Evolutionary conservation across 2,113 vertebrate genomes (phyloP), one percentile per base, ranked within the genome.

Genomic region (Chloebia gouldiae): DNA sequence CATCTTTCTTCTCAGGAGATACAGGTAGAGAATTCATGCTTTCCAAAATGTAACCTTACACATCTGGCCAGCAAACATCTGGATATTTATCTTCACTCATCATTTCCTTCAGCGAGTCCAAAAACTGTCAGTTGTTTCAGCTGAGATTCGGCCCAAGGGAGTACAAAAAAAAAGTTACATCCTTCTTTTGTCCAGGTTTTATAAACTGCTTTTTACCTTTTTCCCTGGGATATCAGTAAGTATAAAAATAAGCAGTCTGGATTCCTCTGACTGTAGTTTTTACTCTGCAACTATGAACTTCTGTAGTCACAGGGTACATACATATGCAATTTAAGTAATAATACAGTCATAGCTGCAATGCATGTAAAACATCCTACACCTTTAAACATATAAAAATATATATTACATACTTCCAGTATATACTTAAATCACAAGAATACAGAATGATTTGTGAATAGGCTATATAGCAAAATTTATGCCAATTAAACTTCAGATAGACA

Each of bases 11-110:
- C 94, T 97, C 86, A 95, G 92, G 96, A 98, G 95, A 96, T 81
- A 95, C 79, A 98, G 98, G 98, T 98, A 96, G 87, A 96, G 83
- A 93, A 95, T 82, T 96, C 82, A 79, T 81, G 81, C 95, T 96
- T 98, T 96, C 96, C 95, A 97, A 98, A 98, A 95, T 85, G 92
- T 96, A 98, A 97, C 90, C 94, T 96, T 97, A 98, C 88, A 98
- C 98, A 98, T 98, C 98, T 99, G 98, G 97, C 95, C 87, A 93
- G 97, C 80, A 96, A 97, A 97, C 98, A 98, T 98, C 98, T 99
- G 98, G 98, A 98, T 97, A 97, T 97, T 98, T 97, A 98, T 98
- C 97, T 96, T 95, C 97, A 98, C 97, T 98, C 98, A 98, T 98
- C 97, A 97, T 98, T 99, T 99, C 98, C 98, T 98, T 97, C 93